These are phyloP conservation scores for Apodemus agrarius DNA, from an alignment of 2,797 vertebrate genomes.

Conservation along the genomic window DNA sequence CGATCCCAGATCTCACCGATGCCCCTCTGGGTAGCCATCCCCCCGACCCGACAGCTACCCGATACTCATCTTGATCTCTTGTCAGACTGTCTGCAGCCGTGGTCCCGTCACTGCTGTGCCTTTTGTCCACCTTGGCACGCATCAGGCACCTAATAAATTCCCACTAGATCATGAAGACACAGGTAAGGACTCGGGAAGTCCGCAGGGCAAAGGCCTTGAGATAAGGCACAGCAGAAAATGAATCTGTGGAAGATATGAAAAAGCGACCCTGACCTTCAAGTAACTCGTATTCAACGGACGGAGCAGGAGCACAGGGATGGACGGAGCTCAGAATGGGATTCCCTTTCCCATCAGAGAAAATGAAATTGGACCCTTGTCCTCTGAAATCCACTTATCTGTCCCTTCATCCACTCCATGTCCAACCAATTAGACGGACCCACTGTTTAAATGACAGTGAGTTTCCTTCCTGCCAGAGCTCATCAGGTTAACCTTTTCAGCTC, in stretches of 20 bases:
- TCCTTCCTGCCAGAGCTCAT: not conserved
- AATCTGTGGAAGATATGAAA: not conserved
- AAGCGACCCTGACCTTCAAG: conserved; percentile 33
- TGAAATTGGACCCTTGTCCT: conserved; percentile 21
- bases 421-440: not conserved
- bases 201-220: not conserved
- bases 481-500: not conserved
- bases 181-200: not conserved
- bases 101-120: not conserved
- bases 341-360: conserved; percentile 30
- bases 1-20: too few species aligned
- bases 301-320: not conserved
- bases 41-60: fast-evolving
- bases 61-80: not conserved
- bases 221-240: not conserved
- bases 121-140: not conserved
- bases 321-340: not conserved
- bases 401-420: conserved; percentile 41
- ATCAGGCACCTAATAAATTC: not conserved
- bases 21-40: not conserved
- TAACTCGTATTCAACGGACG: not conserved
- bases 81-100: not conserved
- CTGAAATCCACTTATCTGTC: conserved; percentile 36
- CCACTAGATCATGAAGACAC: not conserved
- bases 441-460: not conserved